Conservation (phyloP, 2,113 vertebrate species). For the Chauna torquata region DNA sequence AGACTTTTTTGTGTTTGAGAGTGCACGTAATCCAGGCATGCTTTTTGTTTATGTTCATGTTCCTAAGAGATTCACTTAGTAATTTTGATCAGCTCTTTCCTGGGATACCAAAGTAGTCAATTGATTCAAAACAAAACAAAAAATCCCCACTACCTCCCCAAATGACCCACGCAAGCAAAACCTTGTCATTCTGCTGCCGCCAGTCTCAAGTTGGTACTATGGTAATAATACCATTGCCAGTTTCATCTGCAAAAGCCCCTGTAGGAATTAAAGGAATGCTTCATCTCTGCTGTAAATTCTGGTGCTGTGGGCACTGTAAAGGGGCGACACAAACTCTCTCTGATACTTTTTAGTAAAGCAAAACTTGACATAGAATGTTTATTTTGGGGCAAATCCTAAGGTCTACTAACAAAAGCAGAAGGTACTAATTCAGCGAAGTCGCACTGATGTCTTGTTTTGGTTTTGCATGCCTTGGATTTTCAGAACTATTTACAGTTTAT, state of each 20-base stretch:
- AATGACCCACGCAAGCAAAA: not conserved
- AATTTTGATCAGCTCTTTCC: not conserved
- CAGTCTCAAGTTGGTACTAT: not conserved
- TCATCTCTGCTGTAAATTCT: not conserved
- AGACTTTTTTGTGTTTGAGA: not conserved
- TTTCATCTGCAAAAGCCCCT: not conserved
- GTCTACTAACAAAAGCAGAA: conserved; percentile 18
- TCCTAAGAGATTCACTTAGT: not conserved
- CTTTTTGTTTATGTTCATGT: conserved; percentile 14
- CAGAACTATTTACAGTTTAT: not conserved
- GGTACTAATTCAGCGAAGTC: not conserved
- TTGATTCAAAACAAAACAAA: not conserved
- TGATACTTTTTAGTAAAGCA: not conserved
- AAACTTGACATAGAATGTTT: not conserved
- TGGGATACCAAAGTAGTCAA: not conserved
- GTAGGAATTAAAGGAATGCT: conserved; percentile 30
- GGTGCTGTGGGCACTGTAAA: not conserved
- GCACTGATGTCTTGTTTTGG: not conserved
- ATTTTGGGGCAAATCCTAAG: not conserved
- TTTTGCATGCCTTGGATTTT: conserved; percentile 42
- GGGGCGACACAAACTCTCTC: not conserved
- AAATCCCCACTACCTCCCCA: not conserved
- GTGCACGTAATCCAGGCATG: conserved; percentile 54
- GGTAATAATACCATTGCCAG: not conserved
- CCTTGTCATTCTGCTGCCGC: not conserved